Evolutionary conservation across 2,797 vertebrate species (phyloP).

Genomic region (Poecilia velifera): DNA sequence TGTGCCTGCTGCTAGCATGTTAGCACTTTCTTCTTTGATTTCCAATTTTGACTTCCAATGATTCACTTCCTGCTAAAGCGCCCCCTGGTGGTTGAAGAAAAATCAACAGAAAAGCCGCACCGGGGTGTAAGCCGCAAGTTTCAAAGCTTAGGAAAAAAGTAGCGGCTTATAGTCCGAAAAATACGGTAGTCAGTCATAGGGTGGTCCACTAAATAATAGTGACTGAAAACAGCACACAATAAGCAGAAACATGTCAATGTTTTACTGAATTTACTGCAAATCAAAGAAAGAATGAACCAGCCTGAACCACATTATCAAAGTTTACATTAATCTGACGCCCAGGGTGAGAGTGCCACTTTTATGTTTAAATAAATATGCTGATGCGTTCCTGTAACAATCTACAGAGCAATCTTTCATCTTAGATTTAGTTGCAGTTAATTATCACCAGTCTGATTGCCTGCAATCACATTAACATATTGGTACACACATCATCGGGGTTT

Average conservation of each 20-base stretch:
- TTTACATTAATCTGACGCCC: background rate
- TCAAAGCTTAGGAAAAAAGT: no score
- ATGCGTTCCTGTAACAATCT: background rate
- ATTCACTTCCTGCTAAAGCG: no score
- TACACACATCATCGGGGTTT: background rate
- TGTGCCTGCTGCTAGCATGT: no score
- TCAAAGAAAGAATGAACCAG: background rate
- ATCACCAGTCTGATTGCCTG: slow-evolving; percentile 8
- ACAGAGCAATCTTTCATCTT: background rate
- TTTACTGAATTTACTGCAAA: background rate
- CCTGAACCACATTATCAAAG: background rate
- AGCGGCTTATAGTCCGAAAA: no score
- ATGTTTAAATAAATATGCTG: background rate
- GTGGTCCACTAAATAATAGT: background rate
- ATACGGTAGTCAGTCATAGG: background rate
- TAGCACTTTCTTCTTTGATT: no score
- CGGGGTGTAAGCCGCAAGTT: no score
- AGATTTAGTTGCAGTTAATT: background rate
- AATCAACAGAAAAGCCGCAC: no score
- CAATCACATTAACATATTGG: slow-evolving; percentile 7
- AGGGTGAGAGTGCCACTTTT: background rate
- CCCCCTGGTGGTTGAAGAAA: no score
- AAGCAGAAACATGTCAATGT: background rate
- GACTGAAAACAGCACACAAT: background rate
- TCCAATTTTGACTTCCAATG: no score